These are phyloP conservation scores for Lymantria dispar DNA, from an alignment of 2,888 invertebrate species.

Conservation along the genomic window DNA sequence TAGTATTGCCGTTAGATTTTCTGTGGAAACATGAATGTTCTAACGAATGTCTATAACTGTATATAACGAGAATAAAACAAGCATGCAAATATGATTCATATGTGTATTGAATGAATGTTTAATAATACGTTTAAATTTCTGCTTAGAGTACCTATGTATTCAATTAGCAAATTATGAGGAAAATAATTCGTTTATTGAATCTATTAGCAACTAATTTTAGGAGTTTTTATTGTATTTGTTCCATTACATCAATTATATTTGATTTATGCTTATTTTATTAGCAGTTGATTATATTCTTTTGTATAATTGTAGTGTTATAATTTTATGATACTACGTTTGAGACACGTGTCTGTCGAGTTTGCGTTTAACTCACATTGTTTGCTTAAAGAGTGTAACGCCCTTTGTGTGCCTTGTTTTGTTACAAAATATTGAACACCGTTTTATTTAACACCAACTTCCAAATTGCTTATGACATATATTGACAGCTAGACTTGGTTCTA, in stretches of 20 bases:
- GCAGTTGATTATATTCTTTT: conserved; percentile 38
- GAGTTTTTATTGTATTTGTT: conserved; percentile 7
- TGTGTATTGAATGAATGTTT: no score
- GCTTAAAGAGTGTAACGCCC: conserved; percentile 75
- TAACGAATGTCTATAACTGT: no score
- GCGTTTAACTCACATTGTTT: conserved; percentile 58
- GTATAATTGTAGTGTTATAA: conserved; percentile 59
- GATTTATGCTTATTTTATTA: conserved; percentile 17
- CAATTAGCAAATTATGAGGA: no score
- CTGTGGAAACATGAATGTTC: no score
- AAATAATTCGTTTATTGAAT: no score
- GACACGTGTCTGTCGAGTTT: conserved; percentile 47
- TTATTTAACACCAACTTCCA: conserved; percentile 78
- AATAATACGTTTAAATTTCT: no score
- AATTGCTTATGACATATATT: conserved; percentile 74
- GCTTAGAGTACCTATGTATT: no score
- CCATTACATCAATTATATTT: conserved; percentile 17
- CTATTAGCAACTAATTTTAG: no score
- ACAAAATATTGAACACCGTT: conserved; percentile 82
- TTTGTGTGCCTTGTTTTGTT: conserved; percentile 81
- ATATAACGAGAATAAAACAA: no score
- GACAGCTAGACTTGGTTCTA: conserved; percentile 55
- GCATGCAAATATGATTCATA: no score
- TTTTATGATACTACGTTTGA: conserved; percentile 56
- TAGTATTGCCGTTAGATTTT: conserved; percentile 12